phyloP scores from a whole-genome alignment of 2,113 vertebrate species.

The Pandion haliaetus region DNA sequence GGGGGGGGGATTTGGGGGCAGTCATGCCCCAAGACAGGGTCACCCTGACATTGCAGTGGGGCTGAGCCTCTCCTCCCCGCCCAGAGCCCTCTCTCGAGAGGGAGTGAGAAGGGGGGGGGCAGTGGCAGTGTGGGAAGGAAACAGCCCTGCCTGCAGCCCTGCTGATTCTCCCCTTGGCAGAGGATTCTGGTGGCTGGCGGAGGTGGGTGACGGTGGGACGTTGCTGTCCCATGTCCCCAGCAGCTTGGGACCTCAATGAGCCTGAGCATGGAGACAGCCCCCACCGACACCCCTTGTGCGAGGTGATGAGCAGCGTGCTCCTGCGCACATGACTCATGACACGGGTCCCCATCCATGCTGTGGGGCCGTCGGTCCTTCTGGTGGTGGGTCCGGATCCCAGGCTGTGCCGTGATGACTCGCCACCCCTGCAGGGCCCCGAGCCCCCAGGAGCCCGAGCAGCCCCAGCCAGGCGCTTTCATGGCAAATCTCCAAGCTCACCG shows the following conservation, averaged over 20 bases:
- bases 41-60: not conserved
- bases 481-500: not conserved
- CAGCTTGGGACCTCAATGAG: not conserved
- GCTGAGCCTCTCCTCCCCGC: not conserved
- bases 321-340: rapidly evolving
- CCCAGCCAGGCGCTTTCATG: rapidly evolving
- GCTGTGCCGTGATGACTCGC: rapidly evolving
- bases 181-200: not conserved
- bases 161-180: not conserved
- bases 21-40: rapidly evolving
- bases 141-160: not conserved
- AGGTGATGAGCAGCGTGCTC: not conserved
- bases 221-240: not conserved
- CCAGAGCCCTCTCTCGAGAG: not conserved
- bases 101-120: not conserved
- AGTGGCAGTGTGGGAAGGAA: not conserved
- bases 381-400: not conserved
- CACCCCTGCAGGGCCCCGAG: rapidly evolving
- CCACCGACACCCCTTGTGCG: rapidly evolving
- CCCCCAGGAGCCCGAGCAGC: not conserved
- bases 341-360: rapidly evolving
- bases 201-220: not conserved
- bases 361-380: not conserved
- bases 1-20: rapidly evolving
- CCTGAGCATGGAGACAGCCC: too few relatives aligned